phyloP scores from a whole-genome alignment of 2,797 vertebrate genomes.

The Gorsachius magnificus region DNA sequence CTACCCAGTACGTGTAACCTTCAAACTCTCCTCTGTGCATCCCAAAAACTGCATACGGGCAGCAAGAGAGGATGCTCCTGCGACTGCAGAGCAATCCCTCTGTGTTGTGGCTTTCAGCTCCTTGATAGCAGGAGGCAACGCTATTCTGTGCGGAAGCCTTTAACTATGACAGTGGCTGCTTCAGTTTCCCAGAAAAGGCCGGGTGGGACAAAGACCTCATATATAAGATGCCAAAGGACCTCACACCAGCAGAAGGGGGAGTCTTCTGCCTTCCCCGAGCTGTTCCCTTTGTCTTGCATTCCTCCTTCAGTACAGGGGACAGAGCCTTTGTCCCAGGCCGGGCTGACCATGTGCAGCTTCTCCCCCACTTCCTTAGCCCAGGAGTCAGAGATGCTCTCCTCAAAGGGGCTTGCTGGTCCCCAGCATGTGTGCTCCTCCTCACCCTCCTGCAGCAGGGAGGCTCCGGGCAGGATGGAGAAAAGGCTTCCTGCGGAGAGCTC shows the following conservation, averaged over 20 bases:
- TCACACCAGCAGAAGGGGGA: constrained; percentile 44
- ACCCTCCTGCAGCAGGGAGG: not conserved
- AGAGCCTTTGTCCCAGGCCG: not conserved
- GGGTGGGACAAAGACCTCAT: constrained; percentile 23
- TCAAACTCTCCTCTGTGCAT: constrained; percentile 11
- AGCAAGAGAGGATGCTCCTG: not conserved
- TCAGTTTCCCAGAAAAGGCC: constrained; percentile 2
- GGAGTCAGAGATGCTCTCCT: not conserved
- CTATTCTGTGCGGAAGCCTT: constrained; percentile 9
- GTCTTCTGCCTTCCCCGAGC: not conserved
- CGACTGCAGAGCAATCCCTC: not conserved
- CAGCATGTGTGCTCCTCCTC: not conserved
- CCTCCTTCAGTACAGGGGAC: constrained; percentile 5
- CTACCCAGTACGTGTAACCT: not conserved
- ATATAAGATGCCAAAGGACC: constrained; percentile 4
- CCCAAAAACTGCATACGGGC: constrained; percentile 10
- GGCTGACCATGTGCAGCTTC: not conserved
- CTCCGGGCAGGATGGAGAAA: not conserved
- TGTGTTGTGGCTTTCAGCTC: constrained; percentile 39
- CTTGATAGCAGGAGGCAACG: not conserved
- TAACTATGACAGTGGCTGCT: not conserved
- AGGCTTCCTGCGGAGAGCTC: not conserved
- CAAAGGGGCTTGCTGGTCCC: not conserved
- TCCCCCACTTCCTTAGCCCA: not conserved
- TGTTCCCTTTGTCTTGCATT: constrained; percentile 41